Base-by-base conservation (phyloP, 2,888 invertebrate genomes). In the Drosophila ustulata region DNA sequence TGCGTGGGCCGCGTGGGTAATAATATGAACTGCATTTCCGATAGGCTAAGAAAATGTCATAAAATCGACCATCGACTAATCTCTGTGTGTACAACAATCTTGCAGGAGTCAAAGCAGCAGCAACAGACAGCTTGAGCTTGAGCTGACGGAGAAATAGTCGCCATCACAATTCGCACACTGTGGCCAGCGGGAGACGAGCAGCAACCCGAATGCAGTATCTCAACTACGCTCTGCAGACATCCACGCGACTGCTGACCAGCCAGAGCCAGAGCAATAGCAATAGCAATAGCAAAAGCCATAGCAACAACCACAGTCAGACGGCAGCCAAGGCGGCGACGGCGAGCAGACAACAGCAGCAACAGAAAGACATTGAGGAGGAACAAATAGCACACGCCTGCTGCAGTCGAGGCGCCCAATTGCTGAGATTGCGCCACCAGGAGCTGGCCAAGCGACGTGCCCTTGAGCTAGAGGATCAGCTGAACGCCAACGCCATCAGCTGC, bases 191-290 rank as follows among this genome's bases (percentile, higher is more conserved):
- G 72, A 76, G 76, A 84, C 68, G 68, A 88, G 76, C 66, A 89
- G 70, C 84, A 78, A 90, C 79, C 90, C 91, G 91, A 91, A 91
- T 91, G 91, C 91, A 91, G 90, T 91, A 88, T 91, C 87, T 91
- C 66, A 91, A 82, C 73, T 86, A 91, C 89, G 91, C 91, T 66
- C 82, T 91, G 77, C 90, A 90, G 86, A 89, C 90, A 85, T 90
- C 91, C 85, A 90, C 91, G 82, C 90, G 91, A 85, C 86, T 90
- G 88, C 85, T 90, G 83, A 84, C 75, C 82, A 84, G 80, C 78
- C 88, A 88, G 71, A 74, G 81, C 78, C 69, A 78, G 59, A 76
- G 66, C 65, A 71, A 79, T 62, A 76, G 65, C 63, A 63, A 73
- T 26, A 72, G 50, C 43, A 32, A 32, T 57, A 68, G 66, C 65